Conservation (phyloP, 2,888 invertebrate genomes). For the Baronia brevicornis region DNA sequence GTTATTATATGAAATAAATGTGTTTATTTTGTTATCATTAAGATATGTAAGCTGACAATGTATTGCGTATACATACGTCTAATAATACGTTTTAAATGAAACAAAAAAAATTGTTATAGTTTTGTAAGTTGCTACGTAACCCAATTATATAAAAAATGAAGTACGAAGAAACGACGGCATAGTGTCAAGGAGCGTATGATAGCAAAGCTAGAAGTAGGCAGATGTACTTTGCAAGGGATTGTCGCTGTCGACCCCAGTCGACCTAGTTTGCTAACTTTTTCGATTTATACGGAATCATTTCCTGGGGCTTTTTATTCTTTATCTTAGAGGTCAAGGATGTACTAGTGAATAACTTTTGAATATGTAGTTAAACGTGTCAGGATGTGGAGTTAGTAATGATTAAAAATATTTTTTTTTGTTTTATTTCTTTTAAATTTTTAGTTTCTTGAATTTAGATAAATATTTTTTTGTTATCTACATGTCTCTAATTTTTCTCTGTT, state of each 20-base stretch:
- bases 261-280: slow-evolving; percentile 38
- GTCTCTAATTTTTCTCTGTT: too few relatives aligned
- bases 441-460: too few relatives aligned
- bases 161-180: slow-evolving; percentile 14
- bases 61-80: too few relatives aligned
- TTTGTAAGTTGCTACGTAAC: slow-evolving; percentile 3
- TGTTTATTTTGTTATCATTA: too few relatives aligned
- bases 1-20: too few relatives aligned
- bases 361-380: background rate
- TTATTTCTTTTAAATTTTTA: too few relatives aligned
- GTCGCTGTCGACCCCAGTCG: slow-evolving; percentile 39
- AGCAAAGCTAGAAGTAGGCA: slow-evolving; percentile 29
- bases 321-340: slow-evolving; percentile 5
- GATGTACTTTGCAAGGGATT: slow-evolving; percentile 42
- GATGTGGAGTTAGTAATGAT: too few relatives aligned
- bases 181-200: slow-evolving; percentile 34
- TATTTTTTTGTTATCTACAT: too few relatives aligned
- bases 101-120: background rate
- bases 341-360: slow-evolving; percentile 3
- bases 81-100: too few relatives aligned
- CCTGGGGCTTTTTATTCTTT: slow-evolving; percentile 14
- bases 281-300: slow-evolving; percentile 32
- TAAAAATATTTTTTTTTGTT: too few relatives aligned
- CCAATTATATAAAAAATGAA: too few relatives aligned
- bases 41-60: too few relatives aligned